These are phyloP conservation scores for Notoglanidium macrostoma DNA, from an alignment of 2,797 vertebrate species.

Conservation along the genomic window DNA sequence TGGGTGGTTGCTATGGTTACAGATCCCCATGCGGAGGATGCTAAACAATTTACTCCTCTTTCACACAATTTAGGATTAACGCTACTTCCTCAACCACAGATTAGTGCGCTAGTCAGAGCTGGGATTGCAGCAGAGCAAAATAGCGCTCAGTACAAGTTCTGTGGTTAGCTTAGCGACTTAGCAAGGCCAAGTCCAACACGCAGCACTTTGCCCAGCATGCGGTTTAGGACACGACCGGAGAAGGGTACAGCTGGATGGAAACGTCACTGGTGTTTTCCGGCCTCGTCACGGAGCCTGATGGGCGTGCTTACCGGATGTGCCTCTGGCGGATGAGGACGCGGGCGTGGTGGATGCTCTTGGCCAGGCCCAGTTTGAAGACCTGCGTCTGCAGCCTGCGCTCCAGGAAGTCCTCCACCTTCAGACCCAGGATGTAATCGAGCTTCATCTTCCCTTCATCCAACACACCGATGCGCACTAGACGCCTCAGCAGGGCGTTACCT, in stretches of 20 bases:
- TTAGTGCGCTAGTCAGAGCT: neutral
- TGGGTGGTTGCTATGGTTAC: neutral
- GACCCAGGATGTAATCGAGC: slow-evolving; percentile 93
- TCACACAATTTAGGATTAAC: neutral
- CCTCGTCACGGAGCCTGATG: neutral
- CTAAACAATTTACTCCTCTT: neutral
- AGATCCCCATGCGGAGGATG: neutral
- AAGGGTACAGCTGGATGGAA: neutral
- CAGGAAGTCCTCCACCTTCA: slow-evolving; percentile 95
- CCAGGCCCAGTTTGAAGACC: slow-evolving; percentile 92
- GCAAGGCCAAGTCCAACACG: too few relatives aligned
- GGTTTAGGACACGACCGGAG: neutral
- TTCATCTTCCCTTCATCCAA: slow-evolving; percentile 97
- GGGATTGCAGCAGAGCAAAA: too few relatives aligned
- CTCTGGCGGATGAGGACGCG: slow-evolving; percentile 93
- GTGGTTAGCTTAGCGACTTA: too few relatives aligned
- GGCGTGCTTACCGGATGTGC: slow-evolving; percentile 84
- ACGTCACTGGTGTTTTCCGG: neutral
- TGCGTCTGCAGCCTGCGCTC: slow-evolving; percentile 93
- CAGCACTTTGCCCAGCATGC: too few relatives aligned
- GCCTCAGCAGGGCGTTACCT: slow-evolving; percentile 91
- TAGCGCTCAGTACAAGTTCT: too few relatives aligned
- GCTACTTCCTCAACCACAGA: neutral
- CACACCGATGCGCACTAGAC: slow-evolving; percentile 90
- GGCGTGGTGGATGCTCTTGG: slow-evolving; percentile 94